These are phyloP conservation scores for Hyperoplus immaculatus DNA, from an alignment of 2,797 vertebrate species.

Conservation along the genomic window DNA sequence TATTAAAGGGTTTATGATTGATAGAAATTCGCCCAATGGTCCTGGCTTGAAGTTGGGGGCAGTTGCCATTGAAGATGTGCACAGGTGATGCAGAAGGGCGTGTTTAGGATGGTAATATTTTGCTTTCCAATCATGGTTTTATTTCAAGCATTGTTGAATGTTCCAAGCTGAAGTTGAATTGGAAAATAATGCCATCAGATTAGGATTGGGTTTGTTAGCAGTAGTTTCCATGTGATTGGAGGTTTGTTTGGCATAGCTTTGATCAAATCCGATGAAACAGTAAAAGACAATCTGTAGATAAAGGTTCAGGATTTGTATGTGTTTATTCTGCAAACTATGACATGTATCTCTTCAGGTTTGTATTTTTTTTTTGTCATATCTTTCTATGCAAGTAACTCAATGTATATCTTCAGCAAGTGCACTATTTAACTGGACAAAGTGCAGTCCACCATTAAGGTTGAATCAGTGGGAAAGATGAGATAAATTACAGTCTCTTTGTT, in stretches of 20 bases:
- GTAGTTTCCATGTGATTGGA: conserved; percentile 26
- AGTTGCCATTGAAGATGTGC: neutral
- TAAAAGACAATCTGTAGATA: neutral
- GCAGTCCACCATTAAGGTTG: neutral
- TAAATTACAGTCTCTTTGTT: neutral
- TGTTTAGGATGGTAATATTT: conserved; percentile 17
- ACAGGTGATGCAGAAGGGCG: neutral
- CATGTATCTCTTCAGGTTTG: neutral
- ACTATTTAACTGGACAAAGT: neutral
- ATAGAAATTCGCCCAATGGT: too few relatives aligned
- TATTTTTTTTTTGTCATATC: neutral
- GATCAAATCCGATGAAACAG: neutral
- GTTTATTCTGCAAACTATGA: neutral
- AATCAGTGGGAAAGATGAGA: neutral
- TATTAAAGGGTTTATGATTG: too few relatives aligned
- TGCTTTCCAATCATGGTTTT: conserved; percentile 35
- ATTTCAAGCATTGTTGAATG: conserved; percentile 39
- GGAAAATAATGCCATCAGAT: neutral
- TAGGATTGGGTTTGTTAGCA: conserved; percentile 22
- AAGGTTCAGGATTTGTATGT: conserved; percentile 5
- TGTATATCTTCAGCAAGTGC: neutral
- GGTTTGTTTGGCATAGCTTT: neutral
- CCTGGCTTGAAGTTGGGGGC: neutral
- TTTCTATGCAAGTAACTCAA: neutral
- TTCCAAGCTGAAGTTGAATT: conserved; percentile 34